A percentile compares a stretch with the other conserved stretches of the same genome.
Evolutionary conservation across 2,888 invertebrate genomes (phyloP).

Genomic region (Synergus itoensis): DNA sequence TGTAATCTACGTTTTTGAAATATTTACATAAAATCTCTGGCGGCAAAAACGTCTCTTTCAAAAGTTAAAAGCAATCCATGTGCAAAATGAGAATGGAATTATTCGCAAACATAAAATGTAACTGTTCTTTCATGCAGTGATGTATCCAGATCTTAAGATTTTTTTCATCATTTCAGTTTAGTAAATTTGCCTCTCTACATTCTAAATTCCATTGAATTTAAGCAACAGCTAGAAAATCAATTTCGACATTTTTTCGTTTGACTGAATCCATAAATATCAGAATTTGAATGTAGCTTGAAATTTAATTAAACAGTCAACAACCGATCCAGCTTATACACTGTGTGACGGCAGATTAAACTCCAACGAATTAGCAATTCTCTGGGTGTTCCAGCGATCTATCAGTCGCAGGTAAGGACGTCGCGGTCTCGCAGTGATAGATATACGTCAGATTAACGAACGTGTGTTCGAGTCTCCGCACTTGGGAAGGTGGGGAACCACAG

Average conservation of each 20-base stretch:
- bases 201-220: neutral
- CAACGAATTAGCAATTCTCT: conserved; percentile 29
- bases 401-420: conserved; percentile 38
- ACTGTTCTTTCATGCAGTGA: conserved; percentile 15
- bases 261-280: neutral
- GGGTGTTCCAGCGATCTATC: conserved; percentile 34
- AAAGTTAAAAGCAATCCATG: conserved; percentile 31
- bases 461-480: conserved; percentile 38
- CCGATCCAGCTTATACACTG: conserved; percentile 14
- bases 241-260: neutral
- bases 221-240: neutral
- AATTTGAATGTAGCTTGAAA: neutral
- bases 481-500: conserved; percentile 26
- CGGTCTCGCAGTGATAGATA: conserved; percentile 36
- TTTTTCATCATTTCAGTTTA: too few species aligned
- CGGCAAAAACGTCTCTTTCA: conserved; percentile 32
- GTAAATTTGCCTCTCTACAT: neutral
- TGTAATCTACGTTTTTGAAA: conserved; percentile 24
- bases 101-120: conserved; percentile 36
- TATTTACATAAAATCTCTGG: conserved; percentile 33
- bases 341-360: conserved; percentile 25
- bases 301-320: neutral
- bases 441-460: conserved; percentile 37
- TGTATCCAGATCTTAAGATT: neutral
- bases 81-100: conserved; percentile 31